Evolutionary conservation across 2,113 vertebrate species (phyloP), one percentile per base, ranked within the genome.

Genomic region (Phylloscopus whistleri): DNA sequence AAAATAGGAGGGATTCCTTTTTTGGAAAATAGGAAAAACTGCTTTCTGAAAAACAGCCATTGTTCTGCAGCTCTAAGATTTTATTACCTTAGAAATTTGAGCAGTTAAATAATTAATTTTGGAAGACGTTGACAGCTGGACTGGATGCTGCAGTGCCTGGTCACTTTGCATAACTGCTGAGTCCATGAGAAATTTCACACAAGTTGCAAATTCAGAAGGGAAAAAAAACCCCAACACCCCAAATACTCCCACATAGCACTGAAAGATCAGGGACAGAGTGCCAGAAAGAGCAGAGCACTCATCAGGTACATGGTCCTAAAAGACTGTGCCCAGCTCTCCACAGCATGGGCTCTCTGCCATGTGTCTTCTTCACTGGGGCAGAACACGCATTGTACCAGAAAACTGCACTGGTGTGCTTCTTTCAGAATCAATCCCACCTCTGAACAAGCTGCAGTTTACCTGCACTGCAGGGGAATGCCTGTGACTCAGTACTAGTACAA

Each of bases 281-380:
- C 15, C 51, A 84, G 73, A 43, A 67, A 62, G 28, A 87, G 58
- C 24, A 68, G 35, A 68, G 37, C 2, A 0, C 44, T 6, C 0
- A 0, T n/a, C 15, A 46, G 8, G 28, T 33, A 60, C 43, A 43
- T 0, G 0, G 19, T 56, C 56, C 43, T 0, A 0, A 68, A 0
- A 2, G 66, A 13, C 4, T 41, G 24, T 30, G 73, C 44, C 55
- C 4, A 0, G 46, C 37, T 46, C 52, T 44, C 41, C 74, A 49
- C 18, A 15, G 19, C 8, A 7, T 0, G 3, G 48, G 33, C 39
- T 62, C 43, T 11, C 28, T 74, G 56, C 48, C 49, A 48, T 1
- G 0, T 1, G 26, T 13, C 55, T 13, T 39, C 66, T 16, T 37
- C 55, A 28, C 35, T 51, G 48, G 23, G 72, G 35, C 22, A 70